Evolutionary conservation across 1,140 invertebrate genomes (phyloP).

Genomic region (Andrena cerasifolii): DNA sequence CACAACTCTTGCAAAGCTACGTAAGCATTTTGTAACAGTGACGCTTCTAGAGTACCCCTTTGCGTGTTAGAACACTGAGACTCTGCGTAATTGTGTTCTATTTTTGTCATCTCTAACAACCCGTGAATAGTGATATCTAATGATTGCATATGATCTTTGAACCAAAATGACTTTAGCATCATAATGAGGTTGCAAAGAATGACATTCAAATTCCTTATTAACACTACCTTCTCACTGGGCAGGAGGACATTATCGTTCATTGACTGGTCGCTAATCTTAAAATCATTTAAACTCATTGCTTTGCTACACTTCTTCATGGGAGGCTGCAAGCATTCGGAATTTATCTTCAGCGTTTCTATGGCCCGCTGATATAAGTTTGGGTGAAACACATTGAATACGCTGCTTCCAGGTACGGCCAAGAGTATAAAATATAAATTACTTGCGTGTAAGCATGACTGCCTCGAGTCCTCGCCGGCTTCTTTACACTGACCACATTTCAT

Average conservation of each 20-base stretch:
- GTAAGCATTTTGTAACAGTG: conserved; percentile 81
- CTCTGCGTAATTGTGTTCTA: conserved; percentile 76
- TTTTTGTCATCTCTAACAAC: conserved; percentile 81
- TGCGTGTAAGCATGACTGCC: conserved; percentile 78
- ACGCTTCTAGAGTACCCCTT: conserved; percentile 66
- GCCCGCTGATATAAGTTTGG: conserved; percentile 82
- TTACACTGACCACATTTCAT: conserved; percentile 80
- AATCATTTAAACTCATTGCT: conserved; percentile 62
- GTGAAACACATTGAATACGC: conserved; percentile 84
- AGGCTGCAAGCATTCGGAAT: conserved; percentile 67
- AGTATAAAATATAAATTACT: conserved; percentile 81
- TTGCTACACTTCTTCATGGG: conserved; percentile 51
- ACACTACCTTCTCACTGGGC: conserved; percentile 66
- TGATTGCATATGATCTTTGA: conserved; percentile 81
- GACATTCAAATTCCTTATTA: conserved; percentile 73
- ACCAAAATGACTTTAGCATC: conserved; percentile 80
- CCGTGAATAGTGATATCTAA: conserved; percentile 81
- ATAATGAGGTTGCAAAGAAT: conserved; percentile 80
- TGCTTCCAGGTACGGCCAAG: conserved; percentile 83
- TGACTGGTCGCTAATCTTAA: conserved; percentile 66
- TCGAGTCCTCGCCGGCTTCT: conserved; percentile 71
- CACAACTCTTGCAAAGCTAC: conserved; percentile 80
- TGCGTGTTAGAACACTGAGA: conserved; percentile 43
- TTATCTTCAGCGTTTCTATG: conserved; percentile 81
- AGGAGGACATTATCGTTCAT: conserved; percentile 28